These are phyloP conservation scores for Delia radicum DNA, from an alignment of 1,140 invertebrate species.

Conservation along the genomic window DNA sequence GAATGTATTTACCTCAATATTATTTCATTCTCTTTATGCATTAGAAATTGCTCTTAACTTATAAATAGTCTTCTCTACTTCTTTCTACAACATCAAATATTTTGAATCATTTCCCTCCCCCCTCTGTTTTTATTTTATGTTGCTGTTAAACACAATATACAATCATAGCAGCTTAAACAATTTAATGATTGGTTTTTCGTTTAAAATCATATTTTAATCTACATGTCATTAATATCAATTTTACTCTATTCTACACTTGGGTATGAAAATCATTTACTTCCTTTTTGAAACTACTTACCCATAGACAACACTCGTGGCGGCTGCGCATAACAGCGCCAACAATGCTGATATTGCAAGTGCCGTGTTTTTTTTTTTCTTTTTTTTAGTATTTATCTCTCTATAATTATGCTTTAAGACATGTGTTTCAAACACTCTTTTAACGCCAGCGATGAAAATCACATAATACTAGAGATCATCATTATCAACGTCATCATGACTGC, in stretches of 20 bases:
- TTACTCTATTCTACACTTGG: slow-evolving; percentile 7
- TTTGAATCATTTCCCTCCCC: no score
- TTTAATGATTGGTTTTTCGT: slow-evolving; percentile 13
- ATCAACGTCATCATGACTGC: slow-evolving; percentile 6
- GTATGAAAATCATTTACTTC: background rate
- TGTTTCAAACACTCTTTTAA: slow-evolving; percentile 19
- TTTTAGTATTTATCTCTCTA: background rate
- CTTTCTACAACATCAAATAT: no score
- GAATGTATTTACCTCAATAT: no score
- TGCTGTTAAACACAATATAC: no score
- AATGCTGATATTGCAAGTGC: no score
- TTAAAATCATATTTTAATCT: slow-evolving; percentile 19
- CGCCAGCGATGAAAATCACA: slow-evolving; percentile 18
- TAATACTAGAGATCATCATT: slow-evolving; percentile 15
- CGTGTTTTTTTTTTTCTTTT: no score
- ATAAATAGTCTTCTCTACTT: no score
- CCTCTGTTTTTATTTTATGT: no score
- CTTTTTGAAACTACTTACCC: background rate
- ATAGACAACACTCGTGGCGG: background rate
- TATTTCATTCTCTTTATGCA: no score
- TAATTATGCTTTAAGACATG: slow-evolving; percentile 21
- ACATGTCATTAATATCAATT: slow-evolving; percentile 21
- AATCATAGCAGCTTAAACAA: background rate
- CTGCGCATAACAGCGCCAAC: no score
- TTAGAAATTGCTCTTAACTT: no score